Evolutionary conservation across 2,888 invertebrate species (phyloP).

Genomic region (Agonopterix arenella): DNA sequence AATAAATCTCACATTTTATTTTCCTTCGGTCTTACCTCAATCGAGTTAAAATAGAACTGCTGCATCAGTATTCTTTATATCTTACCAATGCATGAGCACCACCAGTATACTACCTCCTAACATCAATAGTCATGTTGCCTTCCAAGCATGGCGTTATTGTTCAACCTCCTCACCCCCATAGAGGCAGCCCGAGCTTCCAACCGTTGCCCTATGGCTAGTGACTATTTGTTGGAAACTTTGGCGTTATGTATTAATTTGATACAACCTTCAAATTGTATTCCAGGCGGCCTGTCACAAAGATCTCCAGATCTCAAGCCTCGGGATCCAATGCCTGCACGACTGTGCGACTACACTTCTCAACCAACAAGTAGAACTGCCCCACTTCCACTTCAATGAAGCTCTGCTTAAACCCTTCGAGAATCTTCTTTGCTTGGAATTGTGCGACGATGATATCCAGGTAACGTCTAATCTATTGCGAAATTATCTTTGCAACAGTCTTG

Average conservation of each 20-base stretch:
- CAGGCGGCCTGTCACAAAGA: slow-evolving; percentile 95
- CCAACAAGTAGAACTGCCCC: slow-evolving; percentile 91
- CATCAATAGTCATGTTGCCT: no score
- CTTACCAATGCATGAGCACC: no score
- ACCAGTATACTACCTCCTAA: no score
- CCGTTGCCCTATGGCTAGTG: background rate
- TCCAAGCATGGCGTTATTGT: no score
- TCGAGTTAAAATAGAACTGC: no score
- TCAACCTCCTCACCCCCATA: no score
- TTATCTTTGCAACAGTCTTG: no score
- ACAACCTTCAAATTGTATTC: background rate
- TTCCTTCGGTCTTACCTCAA: no score
- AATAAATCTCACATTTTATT: no score
- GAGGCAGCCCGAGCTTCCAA: no score
- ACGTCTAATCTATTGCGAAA: background rate
- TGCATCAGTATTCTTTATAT: no score
- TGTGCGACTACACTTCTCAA: slow-evolving; percentile 91
- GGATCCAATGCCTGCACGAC: slow-evolving; percentile 94
- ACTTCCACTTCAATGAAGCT: slow-evolving; percentile 97
- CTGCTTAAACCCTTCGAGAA: slow-evolving; percentile 97
- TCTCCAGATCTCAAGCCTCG: slow-evolving; percentile 91
- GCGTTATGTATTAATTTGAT: background rate
- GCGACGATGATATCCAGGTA: slow-evolving; percentile 95
- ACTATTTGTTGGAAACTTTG: background rate
- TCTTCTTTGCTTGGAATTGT: slow-evolving; percentile 92